Conservation (phyloP, 2,888 invertebrate genomes). For the Hemithea aestivaria region DNA sequence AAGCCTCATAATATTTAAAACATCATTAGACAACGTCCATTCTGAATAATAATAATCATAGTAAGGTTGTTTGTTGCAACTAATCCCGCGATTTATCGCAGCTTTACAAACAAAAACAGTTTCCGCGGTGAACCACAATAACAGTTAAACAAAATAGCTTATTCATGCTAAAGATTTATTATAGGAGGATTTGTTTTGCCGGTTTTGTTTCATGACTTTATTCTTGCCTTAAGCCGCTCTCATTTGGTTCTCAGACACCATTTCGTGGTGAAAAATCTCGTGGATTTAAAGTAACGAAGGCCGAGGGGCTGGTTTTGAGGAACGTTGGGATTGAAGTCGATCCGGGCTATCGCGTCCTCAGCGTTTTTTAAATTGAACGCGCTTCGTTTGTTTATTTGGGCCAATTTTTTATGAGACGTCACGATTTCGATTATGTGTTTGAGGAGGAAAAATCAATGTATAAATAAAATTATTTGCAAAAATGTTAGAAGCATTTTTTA, state of each 20-base stretch:
- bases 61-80: constrained; percentile 1
- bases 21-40: no score
- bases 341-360: constrained; percentile 1
- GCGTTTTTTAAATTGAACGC: constrained; percentile 4
- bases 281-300: constrained; percentile 6
- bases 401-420: background rate
- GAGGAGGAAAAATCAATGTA: constrained; percentile 6
- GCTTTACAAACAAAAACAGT: constrained; percentile 11
- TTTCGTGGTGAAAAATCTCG: constrained; percentile 15
- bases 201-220: constrained; percentile 48
- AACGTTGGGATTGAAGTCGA: constrained; percentile 6
- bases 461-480: no score
- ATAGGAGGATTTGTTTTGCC: constrained; percentile 34
- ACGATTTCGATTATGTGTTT: constrained; percentile 10
- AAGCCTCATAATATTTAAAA: no score
- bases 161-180: constrained; percentile 44
- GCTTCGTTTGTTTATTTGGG: constrained; percentile 1
- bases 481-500: no score
- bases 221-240: constrained; percentile 44
- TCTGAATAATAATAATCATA: no score
- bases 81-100: constrained; percentile 2
- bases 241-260: constrained; percentile 33
- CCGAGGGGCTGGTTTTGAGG: constrained; percentile 3
- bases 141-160: constrained; percentile 28
- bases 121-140: constrained; percentile 12